These are phyloP conservation scores for Baronia brevicornis DNA, from an alignment of 2,888 invertebrate genomes.

Conservation along the genomic window DNA sequence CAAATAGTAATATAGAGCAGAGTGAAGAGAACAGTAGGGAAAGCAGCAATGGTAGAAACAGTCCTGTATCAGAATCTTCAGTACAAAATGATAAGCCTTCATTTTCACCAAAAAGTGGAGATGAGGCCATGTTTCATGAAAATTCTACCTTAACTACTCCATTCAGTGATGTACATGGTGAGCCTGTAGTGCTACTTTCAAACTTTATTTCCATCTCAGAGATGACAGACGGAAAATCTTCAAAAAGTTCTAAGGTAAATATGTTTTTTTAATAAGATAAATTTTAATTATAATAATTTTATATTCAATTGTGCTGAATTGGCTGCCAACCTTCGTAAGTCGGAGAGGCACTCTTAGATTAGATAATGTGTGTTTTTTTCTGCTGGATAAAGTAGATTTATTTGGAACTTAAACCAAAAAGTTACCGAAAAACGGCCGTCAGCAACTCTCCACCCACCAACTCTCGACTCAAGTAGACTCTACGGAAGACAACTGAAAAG, in stretches of 20 bases:
- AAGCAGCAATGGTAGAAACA: conserved; percentile 30
- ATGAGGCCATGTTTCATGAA: conserved; percentile 26
- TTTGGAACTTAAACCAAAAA: too few species aligned
- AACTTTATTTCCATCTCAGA: conserved; percentile 25
- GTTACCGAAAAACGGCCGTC: too few species aligned
- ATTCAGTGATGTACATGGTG: conserved; percentile 31
- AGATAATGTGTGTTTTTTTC: too few species aligned
- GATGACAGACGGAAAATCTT: conserved; percentile 38
- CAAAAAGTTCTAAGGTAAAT: conserved; percentile 46
- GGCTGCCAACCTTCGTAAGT: too few species aligned
- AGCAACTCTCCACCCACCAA: too few species aligned
- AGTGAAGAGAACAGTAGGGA: conserved; percentile 41
- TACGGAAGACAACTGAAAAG: too few species aligned
- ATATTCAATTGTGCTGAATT: too few species aligned
- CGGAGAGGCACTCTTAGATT: too few species aligned
- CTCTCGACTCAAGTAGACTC: too few species aligned
- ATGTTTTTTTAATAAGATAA: not conserved
- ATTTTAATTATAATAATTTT: not conserved
- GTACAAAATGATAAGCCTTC: conserved; percentile 25
- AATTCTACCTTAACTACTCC: conserved; percentile 29
- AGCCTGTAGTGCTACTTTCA: conserved; percentile 12
- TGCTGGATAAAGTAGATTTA: too few species aligned
- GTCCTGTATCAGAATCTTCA: conserved; percentile 25
- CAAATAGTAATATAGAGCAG: conserved; percentile 31
- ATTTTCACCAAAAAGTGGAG: conserved; percentile 27